Evolutionary conservation across 35 echinoderm and acorn worm species (phyloP).

Genomic region (Hemicentrotus pulcherrimus): DNA sequence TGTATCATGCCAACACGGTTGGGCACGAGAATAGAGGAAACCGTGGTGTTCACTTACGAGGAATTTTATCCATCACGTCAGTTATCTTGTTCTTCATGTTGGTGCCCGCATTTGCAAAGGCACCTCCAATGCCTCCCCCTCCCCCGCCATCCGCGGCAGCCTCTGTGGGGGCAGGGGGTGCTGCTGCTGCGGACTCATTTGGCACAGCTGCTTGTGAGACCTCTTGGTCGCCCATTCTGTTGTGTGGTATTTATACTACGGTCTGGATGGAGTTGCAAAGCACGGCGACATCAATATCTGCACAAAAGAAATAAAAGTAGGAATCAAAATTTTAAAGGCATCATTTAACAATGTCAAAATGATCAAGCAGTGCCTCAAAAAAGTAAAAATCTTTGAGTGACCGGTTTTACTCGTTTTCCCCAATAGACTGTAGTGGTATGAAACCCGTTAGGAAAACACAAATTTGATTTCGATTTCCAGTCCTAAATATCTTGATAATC

Average conservation of each 20-base stretch:
- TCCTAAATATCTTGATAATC: too few relatives aligned
- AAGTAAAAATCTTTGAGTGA: too few relatives aligned
- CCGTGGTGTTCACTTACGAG: constrained; percentile 50
- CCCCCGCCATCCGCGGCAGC: constrained; percentile 40
- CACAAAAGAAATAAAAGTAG: not conserved
- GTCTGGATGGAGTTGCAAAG: constrained; percentile 16
- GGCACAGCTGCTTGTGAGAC: constrained; percentile 14
- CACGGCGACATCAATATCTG: constrained; percentile 38
- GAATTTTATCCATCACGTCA: constrained; percentile 58
- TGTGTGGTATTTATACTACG: not conserved
- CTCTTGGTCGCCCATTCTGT: constrained; percentile 10
- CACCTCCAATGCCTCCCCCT: constrained; percentile 33
- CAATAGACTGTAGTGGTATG: too few relatives aligned
- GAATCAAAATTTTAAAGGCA: too few relatives aligned
- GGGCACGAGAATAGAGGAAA: not conserved
- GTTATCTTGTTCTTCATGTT: constrained; percentile 54
- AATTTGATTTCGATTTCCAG: too few relatives aligned
- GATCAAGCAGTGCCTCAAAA: too few relatives aligned
- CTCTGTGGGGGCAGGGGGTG: not conserved
- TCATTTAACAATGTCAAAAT: too few relatives aligned
- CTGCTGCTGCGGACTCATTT: constrained; percentile 24
- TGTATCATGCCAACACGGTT: too few relatives aligned
- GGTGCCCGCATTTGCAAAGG: constrained; percentile 40
- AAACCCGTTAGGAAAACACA: too few relatives aligned
- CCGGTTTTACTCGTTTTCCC: too few relatives aligned